Percentiles rank a stretch among this genome's conserved stretches.
These are phyloP conservation scores for Oxytorus armatus DNA, from an alignment of 2,888 invertebrate species.

Conservation along the genomic window DNA sequence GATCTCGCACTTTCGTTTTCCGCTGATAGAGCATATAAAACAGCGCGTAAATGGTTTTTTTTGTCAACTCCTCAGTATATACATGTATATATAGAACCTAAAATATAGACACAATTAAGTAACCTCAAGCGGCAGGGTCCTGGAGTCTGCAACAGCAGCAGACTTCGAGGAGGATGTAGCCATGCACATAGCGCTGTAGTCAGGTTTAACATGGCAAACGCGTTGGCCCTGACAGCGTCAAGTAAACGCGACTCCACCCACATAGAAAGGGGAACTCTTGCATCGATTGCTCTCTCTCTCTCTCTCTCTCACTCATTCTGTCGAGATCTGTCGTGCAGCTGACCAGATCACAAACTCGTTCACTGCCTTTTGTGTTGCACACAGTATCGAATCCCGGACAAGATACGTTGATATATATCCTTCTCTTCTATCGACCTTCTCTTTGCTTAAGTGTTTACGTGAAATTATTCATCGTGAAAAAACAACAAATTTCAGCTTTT, in stretches of 20 bases:
- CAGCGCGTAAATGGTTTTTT: constrained; percentile 57
- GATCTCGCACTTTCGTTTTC: constrained; percentile 69
- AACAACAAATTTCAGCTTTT: constrained; percentile 2
- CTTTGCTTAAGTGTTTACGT: constrained; percentile 21
- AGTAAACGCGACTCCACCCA: constrained; percentile 76
- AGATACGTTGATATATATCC: constrained; percentile 31
- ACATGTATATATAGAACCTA: constrained; percentile 2
- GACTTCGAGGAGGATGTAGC: constrained; percentile 64
- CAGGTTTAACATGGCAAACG: constrained; percentile 69
- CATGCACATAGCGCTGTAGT: constrained; percentile 44
- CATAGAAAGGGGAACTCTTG: constrained; percentile 74
- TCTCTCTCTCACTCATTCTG: constrained; percentile 45
- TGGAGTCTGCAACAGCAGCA: constrained; percentile 43
- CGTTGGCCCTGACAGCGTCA: constrained; percentile 75
- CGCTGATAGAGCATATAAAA: constrained; percentile 64
- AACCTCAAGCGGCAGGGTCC: constrained; percentile 21
- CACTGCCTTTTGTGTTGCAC: constrained; percentile 53
- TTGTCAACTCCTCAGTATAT: constrained; percentile 18
- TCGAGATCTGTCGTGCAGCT: constrained; percentile 65
- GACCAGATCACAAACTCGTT: constrained; percentile 67
- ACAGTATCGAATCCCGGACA: constrained; percentile 52
- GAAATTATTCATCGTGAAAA: constrained; percentile 20
- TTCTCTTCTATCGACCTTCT: no score
- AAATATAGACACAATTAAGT: constrained; percentile 9
- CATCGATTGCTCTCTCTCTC: constrained; percentile 62